A percentile compares a stretch with the other conserved stretches of the same genome.
Evolutionary conservation across 2,888 invertebrate genomes (phyloP).

Genomic region (Calliphora vomitoria): DNA sequence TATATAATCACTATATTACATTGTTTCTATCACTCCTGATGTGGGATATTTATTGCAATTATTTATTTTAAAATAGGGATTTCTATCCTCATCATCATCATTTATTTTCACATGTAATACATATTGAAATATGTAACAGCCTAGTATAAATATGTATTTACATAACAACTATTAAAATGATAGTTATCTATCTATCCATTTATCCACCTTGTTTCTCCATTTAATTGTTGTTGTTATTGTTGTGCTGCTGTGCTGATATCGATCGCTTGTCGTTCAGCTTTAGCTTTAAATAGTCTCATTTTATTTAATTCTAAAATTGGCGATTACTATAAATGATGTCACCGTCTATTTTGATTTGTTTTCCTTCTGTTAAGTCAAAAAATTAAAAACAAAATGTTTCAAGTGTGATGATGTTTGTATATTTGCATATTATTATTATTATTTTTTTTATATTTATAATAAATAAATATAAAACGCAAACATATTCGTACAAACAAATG

Average conservation of each 20-base stretch:
- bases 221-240: constrained; percentile 1
- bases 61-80: too few species aligned
- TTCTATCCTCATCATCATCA: too few species aligned
- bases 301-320: constrained; percentile 69
- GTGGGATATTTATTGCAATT: too few species aligned
- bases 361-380: constrained; percentile 68
- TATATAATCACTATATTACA: too few species aligned
- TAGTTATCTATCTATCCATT: neutral
- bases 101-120: too few species aligned
- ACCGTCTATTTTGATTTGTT: constrained; percentile 75
- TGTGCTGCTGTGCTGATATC: constrained; percentile 35
- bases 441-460: constrained; percentile 7
- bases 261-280: constrained; percentile 27
- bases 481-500: neutral
- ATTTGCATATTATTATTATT: constrained; percentile 41
- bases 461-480: constrained; percentile 33
- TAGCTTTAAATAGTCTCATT: constrained; percentile 55
- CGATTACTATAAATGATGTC: constrained; percentile 76
- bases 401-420: constrained; percentile 44
- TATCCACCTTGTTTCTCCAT: constrained; percentile 7
- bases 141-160: too few species aligned
- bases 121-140: too few species aligned
- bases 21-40: too few species aligned
- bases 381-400: constrained; percentile 46
- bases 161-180: neutral